These are phyloP conservation scores for Brachymystax lenok DNA, from an alignment of 2,797 vertebrate genomes.

Conservation along the genomic window DNA sequence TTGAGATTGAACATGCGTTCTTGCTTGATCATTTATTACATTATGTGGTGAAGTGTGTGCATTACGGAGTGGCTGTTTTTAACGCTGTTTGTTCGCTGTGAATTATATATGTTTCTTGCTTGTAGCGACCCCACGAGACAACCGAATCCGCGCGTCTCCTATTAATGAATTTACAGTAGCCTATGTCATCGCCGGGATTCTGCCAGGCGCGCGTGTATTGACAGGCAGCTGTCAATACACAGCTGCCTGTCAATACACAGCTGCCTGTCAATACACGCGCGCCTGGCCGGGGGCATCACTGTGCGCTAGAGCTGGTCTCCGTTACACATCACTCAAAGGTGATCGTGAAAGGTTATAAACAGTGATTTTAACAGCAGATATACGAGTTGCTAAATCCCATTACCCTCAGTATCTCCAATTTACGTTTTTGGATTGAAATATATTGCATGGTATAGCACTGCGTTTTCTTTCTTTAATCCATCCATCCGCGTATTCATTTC, in stretches of 20 bases:
- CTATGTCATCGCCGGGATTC: not conserved
- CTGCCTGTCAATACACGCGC: no score
- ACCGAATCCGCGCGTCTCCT: not conserved
- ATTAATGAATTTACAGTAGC: not conserved
- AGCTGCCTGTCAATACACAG: no score
- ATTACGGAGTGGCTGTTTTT: not conserved
- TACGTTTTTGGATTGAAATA: not conserved
- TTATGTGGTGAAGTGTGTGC: not conserved
- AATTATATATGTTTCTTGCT: not conserved
- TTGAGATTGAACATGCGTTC: no score
- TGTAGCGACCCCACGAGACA: not conserved
- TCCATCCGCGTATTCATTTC: no score
- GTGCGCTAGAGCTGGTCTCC: conserved; percentile 3
- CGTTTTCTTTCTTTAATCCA: not conserved
- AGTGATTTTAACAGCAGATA: not conserved
- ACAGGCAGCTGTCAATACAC: not conserved
- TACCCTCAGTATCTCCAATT: not conserved
- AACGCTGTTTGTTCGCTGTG: not conserved
- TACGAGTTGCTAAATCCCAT: not conserved
- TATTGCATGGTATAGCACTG: not conserved
- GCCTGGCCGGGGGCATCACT: no score
- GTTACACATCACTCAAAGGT: not conserved
- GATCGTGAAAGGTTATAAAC: not conserved
- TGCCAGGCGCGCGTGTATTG: not conserved
- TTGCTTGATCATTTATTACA: not conserved